Conservation (phyloP, 2,113 vertebrate species). For the Corydoras maculifer region DNA sequence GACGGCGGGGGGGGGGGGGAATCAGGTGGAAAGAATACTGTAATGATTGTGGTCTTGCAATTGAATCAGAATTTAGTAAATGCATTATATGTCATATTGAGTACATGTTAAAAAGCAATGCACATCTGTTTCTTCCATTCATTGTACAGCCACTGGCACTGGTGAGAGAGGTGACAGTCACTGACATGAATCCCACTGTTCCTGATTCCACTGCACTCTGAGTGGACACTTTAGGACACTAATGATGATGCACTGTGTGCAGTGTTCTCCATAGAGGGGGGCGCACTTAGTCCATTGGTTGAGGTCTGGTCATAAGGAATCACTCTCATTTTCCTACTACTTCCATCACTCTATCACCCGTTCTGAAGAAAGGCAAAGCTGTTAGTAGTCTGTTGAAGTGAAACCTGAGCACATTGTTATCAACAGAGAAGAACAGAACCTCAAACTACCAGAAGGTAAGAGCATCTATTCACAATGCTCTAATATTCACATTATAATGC, state of each 20-base stretch:
- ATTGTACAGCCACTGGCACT: background rate
- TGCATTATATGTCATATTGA: background rate
- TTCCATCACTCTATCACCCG: constrained; percentile 51
- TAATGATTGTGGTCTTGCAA: background rate
- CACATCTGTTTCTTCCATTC: too few relatives aligned
- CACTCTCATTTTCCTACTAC: constrained; percentile 37
- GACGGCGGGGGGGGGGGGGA: too few relatives aligned
- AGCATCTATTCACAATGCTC: constrained; percentile 21
- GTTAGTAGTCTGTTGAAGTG: constrained; percentile 39
- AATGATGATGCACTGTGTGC: constrained; percentile 37
- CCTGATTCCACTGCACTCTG: constrained; percentile 24
- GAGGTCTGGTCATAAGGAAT: constrained; percentile 38
- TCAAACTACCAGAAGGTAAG: constrained; percentile 57
- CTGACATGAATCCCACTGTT: constrained; percentile 19
- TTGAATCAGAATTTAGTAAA: background rate
- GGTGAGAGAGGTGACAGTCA: background rate
- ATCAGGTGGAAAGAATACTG: too few relatives aligned
- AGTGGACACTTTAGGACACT: constrained; percentile 42
- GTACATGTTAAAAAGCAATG: background rate
- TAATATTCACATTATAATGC: background rate
- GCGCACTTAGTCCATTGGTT: constrained; percentile 28
- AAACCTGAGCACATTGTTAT: constrained; percentile 60
- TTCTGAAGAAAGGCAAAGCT: constrained; percentile 51
- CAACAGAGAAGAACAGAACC: constrained; percentile 44
- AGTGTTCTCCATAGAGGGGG: constrained; percentile 43